These are phyloP conservation scores for Protonibea diacanthus DNA, from an alignment of 2,797 vertebrate genomes.

Conservation along the genomic window DNA sequence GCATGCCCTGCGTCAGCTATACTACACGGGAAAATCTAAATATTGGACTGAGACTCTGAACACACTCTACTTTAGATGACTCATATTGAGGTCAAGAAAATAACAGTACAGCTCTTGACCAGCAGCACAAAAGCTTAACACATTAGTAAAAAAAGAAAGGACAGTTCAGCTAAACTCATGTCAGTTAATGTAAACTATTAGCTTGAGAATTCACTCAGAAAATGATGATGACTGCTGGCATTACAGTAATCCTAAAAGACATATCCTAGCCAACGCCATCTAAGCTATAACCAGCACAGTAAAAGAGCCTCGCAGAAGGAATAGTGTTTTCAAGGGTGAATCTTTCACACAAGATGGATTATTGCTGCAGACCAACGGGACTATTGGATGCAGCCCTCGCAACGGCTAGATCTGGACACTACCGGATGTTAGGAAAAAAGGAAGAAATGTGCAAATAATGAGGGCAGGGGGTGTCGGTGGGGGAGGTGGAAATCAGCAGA, in stretches of 20 bases:
- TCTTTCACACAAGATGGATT: slow-evolving; percentile 25
- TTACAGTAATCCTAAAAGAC: slow-evolving; percentile 29
- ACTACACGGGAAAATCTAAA: slow-evolving; percentile 16
- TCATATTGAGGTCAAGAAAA: neutral
- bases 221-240: slow-evolving; percentile 25
- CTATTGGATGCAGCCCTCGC: slow-evolving; percentile 10
- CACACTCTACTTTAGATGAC: neutral
- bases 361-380: slow-evolving; percentile 9
- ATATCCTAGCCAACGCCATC: slow-evolving; percentile 2
- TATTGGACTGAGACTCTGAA: neutral
- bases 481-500: neutral
- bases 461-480: neutral
- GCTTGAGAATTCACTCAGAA: slow-evolving; percentile 10
- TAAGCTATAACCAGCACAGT: slow-evolving; percentile 31
- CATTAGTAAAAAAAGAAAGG: neutral
- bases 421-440: too few species aligned
- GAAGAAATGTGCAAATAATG: neutral
- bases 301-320: slow-evolving; percentile 5
- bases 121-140: neutral
- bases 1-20: neutral
- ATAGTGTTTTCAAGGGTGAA: neutral
- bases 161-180: neutral
- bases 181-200: slow-evolving; percentile 14
- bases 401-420: slow-evolving; percentile 14
- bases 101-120: neutral